Evolutionary conservation across 2,113 vertebrate species (phyloP), one percentile per base, ranked within the genome.

Genomic region (Phodopus roborovskii): DNA sequence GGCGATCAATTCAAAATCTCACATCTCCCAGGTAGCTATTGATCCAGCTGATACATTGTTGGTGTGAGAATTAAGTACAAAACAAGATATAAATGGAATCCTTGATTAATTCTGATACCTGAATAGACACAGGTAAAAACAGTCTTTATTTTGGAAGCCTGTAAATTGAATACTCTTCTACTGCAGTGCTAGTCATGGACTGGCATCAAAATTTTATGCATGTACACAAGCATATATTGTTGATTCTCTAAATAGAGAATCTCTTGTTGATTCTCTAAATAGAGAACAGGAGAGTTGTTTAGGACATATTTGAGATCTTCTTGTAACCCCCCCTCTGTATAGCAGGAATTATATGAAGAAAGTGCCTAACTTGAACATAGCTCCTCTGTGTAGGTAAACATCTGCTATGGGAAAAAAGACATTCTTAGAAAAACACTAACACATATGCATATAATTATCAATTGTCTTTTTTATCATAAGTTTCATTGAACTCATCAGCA

Each of bases 371-470:
- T 88, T 28, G 71, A 75, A 16, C 36, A 66, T 11, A 39, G n/a
- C 6, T 45, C 68, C 15, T 84, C 45, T 90, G 22, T 53, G 20
- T 50, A 6, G 68, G 16, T 71, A 56, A 36, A 85, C 70, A 56
- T 90, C 16, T 62, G 60, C 64, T n/a, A 83, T 39, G 62, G 84
- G 39, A 92, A 50, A 94, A 88, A 87, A 60, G 45, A 60, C 15
- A 50, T 84, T 93, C 75, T 90, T 94, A 50, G 50, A 85, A 92
- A 96, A 96, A 78, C 50, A 73, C 64, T 82, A 95, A 92, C 81
- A 88, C 30, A 28, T 50, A 77, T 60, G 82, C 53, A 91, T 85
- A 83, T 78, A 84, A 86, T 96, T 93, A 96, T 96, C 39, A 39
- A 5, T 78, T 90, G 92, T 96, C 15, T 39, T 90, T 93, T 68